Evolutionary conservation across 1,140 invertebrate genomes (phyloP).

Genomic region (Acromyrmex charruanus): DNA sequence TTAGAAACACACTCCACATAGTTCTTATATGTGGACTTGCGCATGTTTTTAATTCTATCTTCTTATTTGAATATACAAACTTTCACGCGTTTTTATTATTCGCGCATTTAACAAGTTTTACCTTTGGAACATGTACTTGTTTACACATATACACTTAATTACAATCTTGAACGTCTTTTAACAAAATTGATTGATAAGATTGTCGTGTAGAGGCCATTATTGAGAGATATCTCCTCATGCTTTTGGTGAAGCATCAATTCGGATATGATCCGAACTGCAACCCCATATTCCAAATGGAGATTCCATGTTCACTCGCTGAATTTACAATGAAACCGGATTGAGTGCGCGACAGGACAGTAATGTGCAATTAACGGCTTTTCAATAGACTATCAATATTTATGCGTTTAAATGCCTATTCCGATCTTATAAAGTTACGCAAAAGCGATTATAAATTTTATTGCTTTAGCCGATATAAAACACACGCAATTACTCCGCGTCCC

Average conservation of each 20-base stretch:
- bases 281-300: constrained; percentile 18
- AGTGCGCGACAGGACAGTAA: neutral
- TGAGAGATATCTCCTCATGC: neutral
- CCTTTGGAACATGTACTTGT: too few species aligned
- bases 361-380: constrained; percentile 24
- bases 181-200: too few species aligned
- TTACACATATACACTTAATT: too few species aligned
- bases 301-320: neutral
- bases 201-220: neutral
- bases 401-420: neutral
- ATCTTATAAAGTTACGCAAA: neutral
- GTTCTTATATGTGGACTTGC: too few species aligned
- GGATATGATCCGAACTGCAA: neutral
- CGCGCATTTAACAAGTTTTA: too few species aligned
- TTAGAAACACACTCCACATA: too few species aligned
- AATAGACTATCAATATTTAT: constrained; percentile 18
- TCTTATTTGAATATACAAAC: too few species aligned
- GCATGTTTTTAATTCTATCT: too few species aligned
- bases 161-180: too few species aligned
- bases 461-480: neutral
- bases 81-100: too few species aligned
- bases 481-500: constrained; percentile 5
- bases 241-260: neutral
- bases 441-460: neutral
- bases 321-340: constrained; percentile 11